Evolutionary conservation across 2,113 vertebrate genomes (phyloP).

Genomic region (Marmota flaviventris): DNA sequence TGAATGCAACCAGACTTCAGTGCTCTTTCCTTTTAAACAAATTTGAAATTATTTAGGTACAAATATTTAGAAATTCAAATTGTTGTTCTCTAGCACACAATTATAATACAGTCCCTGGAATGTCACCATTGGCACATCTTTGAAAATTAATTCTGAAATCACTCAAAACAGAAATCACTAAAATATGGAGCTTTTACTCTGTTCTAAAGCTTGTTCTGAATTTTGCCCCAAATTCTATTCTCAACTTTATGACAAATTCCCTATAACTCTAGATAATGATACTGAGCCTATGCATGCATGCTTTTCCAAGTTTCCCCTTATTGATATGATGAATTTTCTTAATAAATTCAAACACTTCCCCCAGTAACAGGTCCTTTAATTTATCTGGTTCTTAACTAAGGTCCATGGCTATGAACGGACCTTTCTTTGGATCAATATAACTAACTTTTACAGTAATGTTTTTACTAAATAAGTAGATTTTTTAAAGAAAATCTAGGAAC

Average conservation of each 20-base stretch:
- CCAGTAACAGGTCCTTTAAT: not conserved
- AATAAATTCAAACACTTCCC: not conserved
- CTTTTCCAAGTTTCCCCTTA: not conserved
- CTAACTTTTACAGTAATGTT: slow-evolving; percentile 4
- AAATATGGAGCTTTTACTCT: slow-evolving; percentile 3
- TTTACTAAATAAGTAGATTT: slow-evolving; percentile 16
- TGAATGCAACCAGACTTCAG: not conserved
- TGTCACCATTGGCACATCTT: not conserved
- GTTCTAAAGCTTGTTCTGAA: not conserved
- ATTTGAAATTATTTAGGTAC: not conserved
- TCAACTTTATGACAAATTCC: not conserved
- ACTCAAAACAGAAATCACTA: slow-evolving; percentile 48
- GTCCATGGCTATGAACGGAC: not conserved
- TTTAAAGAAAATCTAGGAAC: not conserved
- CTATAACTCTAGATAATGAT: not conserved
- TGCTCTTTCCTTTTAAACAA: not conserved
- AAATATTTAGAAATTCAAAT: slow-evolving; percentile 4
- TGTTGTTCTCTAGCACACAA: not conserved
- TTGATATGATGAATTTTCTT: not conserved
- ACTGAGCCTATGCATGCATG: not conserved
- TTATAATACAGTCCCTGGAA: not conserved
- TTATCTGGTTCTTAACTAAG: not conserved
- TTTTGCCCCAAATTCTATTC: not conserved
- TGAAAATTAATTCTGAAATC: slow-evolving; percentile 43
- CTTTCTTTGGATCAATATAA: slow-evolving; percentile 29